phyloP scores from a whole-genome alignment of 2,113 vertebrate species.

The Motacilla alba region DNA sequence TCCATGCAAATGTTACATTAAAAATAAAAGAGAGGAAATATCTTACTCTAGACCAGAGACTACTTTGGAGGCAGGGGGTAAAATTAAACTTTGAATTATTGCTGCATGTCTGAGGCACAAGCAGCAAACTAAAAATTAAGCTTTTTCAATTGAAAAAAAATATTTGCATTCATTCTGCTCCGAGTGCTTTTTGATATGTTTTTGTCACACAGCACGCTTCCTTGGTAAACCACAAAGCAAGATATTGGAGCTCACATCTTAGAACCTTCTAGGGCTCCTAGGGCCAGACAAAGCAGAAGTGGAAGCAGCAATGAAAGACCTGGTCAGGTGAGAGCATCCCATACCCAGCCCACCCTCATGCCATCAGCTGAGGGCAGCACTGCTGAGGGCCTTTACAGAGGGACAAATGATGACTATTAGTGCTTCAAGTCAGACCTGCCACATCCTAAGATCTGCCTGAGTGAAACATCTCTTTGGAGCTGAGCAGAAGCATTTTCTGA shows the following conservation, averaged over 20 bases:
- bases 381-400: not conserved
- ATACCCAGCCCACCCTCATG: not conserved
- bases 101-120: not conserved
- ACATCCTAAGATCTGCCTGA: not conserved
- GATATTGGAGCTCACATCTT: not conserved
- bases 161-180: not conserved
- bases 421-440: not conserved
- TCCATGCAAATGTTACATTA: not conserved
- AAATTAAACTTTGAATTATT: not conserved
- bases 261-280: not conserved
- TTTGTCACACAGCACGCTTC: not conserved
- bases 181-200: not conserved
- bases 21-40: not conserved
- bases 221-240: not conserved
- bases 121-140: not conserved
- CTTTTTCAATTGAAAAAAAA: not conserved
- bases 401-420: not conserved
- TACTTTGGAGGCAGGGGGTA: rapidly evolving
- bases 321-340: not conserved
- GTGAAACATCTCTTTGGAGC: not conserved
- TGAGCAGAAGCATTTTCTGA: not conserved
- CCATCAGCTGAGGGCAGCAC: not conserved
- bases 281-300: not conserved
- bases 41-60: not conserved
- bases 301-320: not conserved